Base-by-base conservation (phyloP, 1,140 invertebrate genomes). In the Chironomus striatipennis region DNA sequence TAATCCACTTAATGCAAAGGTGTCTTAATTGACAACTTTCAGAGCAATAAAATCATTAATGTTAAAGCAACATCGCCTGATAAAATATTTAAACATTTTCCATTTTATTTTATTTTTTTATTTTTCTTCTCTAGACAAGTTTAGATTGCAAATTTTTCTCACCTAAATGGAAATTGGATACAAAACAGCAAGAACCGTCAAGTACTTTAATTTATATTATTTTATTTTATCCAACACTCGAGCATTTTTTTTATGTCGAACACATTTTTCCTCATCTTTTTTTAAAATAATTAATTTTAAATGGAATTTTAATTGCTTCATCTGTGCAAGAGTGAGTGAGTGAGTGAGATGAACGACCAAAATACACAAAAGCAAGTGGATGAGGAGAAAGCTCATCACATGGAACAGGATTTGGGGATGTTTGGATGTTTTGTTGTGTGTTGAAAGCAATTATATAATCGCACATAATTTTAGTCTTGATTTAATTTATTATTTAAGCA, bases 101-200 rank as follows among this genome's bases (percentile, higher is more conserved):
- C 24, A 34, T 34, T 34, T 34, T 34, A 34, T 34, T 34, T 34
- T n/a, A n/a, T n/a, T n/a, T n/a, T n/a, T n/a, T n/a, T n/a, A n/a
- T n/a, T n/a, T n/a, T n/a, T n/a, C n/a, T n/a, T n/a, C n/a, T 34
- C 24, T 34, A 34, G 24, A 34, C 24, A 57, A 57, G 47, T 57
- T 57, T 57, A 57, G n/a, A 57, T 57, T 57, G 47, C 47, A n/a
- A 57, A 57, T 57, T 57, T 57, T n/a, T n/a, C 47, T 57, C 47
- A 15, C 24, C 24, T 34, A 34, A 34, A 34, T 34, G 24, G 24
- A 5, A 34, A 34, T 34, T 34, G 24, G 24, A 34, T 34, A 34
- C 24, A 34, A 34, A 34, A 34, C 47, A 57, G 47, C 47, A 57
- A 15, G 4, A 47, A 15, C 43, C 15, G 8, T 47, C 43, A 57